Conservation (phyloP, 2,888 invertebrate species). For the Lasioglossum leucozonium region DNA sequence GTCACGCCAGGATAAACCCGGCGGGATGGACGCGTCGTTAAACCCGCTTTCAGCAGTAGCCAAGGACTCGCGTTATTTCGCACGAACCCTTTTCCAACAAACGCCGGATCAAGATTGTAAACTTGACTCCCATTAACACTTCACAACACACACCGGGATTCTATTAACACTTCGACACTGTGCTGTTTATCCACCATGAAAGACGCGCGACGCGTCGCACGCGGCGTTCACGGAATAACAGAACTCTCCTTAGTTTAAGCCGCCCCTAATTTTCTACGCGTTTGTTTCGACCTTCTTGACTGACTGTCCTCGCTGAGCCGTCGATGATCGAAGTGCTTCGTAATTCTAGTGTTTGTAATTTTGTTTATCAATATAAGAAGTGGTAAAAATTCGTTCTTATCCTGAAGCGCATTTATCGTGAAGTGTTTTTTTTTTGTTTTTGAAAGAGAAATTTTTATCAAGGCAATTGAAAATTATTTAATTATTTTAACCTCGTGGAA, state of each 20-base stretch:
- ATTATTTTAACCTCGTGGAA: too few relatives aligned
- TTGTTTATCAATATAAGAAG: background rate
- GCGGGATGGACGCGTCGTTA: slow-evolving; percentile 43
- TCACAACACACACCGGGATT: background rate
- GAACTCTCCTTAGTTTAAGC: background rate
- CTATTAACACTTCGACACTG: slow-evolving; percentile 2
- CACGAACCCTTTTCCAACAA: slow-evolving; percentile 1
- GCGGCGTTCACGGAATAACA: background rate
- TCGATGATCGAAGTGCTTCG: background rate
- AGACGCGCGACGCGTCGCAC: background rate
- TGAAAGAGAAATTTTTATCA: background rate
- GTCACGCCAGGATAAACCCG: slow-evolving; percentile 49
- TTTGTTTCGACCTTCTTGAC: background rate
- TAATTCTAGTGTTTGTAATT: background rate
- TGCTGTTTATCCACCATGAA: background rate
- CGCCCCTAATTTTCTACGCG: background rate
- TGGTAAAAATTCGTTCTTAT: background rate
- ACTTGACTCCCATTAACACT: background rate
- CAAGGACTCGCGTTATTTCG: slow-evolving; percentile 43
- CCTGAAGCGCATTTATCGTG: background rate
- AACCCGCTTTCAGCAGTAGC: slow-evolving; percentile 23
- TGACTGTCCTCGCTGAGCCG: background rate
- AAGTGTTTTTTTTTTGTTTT: background rate
- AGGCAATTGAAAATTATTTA: too few relatives aligned
- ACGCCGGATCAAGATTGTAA: background rate